These are phyloP conservation scores for Scaptomyza pallida DNA, from an alignment of 1,140 invertebrate genomes.

Conservation along the genomic window DNA sequence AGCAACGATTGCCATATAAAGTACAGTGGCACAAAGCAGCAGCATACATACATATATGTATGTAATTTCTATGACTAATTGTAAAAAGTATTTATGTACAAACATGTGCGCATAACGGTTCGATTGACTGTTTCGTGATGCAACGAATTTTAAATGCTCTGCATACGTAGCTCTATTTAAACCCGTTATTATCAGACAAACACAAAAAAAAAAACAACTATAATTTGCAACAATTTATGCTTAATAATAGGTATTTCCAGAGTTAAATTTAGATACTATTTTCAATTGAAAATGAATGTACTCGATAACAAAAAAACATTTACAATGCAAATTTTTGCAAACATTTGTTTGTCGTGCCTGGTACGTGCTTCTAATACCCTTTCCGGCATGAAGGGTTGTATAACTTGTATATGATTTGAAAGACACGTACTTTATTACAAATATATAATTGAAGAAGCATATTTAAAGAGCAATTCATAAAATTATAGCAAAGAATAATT, in stretches of 20 bases:
- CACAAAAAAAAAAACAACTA: too few species aligned
- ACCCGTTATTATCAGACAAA: neutral
- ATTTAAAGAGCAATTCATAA: too few species aligned
- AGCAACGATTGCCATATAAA: conserved; percentile 15
- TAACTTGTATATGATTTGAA: neutral
- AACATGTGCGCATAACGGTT: neutral
- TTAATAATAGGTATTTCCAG: conserved; percentile 24
- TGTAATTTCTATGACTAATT: conserved; percentile 39
- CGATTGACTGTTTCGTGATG: neutral
- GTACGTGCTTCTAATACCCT: conserved; percentile 32
- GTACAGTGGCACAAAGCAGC: neutral
- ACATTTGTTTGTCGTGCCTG: conserved; percentile 47
- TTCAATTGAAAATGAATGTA: conserved; percentile 44
- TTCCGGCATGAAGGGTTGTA: neutral
- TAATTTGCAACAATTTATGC: neutral
- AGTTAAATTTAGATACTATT: conserved; percentile 30
- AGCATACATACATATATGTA: neutral
- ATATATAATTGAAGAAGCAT: too few species aligned
- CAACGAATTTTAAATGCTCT: conserved; percentile 3
- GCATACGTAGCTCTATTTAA: neutral
- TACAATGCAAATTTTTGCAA: conserved; percentile 56
- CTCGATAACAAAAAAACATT: conserved; percentile 30
- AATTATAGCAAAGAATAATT: too few species aligned
- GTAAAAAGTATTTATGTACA: neutral
- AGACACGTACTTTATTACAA: too few species aligned